phyloP scores from a whole-genome alignment of 1,140 invertebrate species.

The Euura lappo region DNA sequence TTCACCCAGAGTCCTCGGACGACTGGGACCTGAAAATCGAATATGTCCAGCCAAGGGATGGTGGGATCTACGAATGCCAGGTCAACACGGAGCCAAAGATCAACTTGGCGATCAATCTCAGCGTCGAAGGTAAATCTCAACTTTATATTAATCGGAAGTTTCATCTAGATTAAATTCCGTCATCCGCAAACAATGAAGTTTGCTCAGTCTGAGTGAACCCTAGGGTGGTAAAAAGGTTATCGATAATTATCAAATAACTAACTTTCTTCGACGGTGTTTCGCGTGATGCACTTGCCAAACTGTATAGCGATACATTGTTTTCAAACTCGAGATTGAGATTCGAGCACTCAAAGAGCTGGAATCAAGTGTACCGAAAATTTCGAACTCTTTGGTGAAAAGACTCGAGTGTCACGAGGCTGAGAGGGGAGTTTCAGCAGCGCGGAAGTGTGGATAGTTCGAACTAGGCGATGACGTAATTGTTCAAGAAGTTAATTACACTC shows the following conservation, averaged over 20 bases:
- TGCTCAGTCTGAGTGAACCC: no score
- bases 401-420: background rate
- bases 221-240: no score
- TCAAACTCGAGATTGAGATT: conserved; percentile 1
- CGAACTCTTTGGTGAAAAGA: background rate
- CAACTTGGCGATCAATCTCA: conserved; percentile 77
- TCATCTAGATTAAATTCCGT: no score
- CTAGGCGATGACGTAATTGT: background rate
- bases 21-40: conserved; percentile 91
- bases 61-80: conserved; percentile 87
- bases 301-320: no score
- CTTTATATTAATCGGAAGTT: no score
- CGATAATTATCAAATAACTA: no score
- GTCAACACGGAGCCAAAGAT: conserved; percentile 87
- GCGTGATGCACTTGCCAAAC: no score
- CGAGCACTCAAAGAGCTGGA: background rate
- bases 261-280: no score
- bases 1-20: conserved; percentile 84
- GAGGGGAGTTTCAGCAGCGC: background rate
- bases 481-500: background rate
- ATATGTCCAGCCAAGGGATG: conserved; percentile 84
- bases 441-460: conserved; percentile 1
- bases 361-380: background rate
- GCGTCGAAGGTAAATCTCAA: conserved; percentile 73
- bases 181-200: no score